A percentile compares a stretch with the other conserved stretches of the same genome.
Conservation (phyloP, 2,113 vertebrate species). For the Seriola quinqueradiata region DNA sequence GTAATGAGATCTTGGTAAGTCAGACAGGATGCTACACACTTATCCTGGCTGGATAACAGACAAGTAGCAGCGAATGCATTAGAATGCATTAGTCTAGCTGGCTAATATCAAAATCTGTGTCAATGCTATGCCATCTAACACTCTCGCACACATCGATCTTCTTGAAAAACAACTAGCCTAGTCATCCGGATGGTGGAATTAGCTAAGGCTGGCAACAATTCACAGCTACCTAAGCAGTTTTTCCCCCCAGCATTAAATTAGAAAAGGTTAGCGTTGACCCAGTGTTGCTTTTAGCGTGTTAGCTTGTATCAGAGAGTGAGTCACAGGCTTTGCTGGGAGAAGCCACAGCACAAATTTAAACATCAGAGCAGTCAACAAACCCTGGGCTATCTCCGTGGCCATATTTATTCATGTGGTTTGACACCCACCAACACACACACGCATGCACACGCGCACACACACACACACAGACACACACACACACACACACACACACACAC, state of each 20-base stretch:
- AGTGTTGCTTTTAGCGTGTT: conserved; percentile 66
- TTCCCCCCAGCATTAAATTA: conserved; percentile 57
- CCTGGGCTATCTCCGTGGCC: conserved; percentile 66
- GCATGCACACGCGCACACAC: conserved; percentile 28
- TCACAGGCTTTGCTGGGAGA: conserved; percentile 64
- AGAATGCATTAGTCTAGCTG: conserved; percentile 59
- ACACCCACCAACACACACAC: conserved; percentile 59
- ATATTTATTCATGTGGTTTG: conserved; percentile 74
- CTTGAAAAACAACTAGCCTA: conserved; percentile 32
- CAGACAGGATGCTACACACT: conserved; percentile 61
- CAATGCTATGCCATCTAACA: conserved; percentile 48
- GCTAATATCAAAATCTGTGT: conserved; percentile 65
- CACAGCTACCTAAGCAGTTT: conserved; percentile 60
- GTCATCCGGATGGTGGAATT: conserved; percentile 43
- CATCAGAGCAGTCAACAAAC: conserved; percentile 77
- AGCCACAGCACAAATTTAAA: conserved; percentile 66
- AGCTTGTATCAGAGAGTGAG: conserved; percentile 68
- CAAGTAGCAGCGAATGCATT: conserved; percentile 48
- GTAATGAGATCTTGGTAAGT: conserved; percentile 75
- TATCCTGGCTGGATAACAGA: conserved; percentile 47
- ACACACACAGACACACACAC: conserved; percentile 46
- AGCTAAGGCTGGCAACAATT: conserved; percentile 50
- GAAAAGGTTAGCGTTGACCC: conserved; percentile 52
- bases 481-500: conserved; percentile 35
- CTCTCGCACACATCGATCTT: conserved; percentile 40